These are phyloP conservation scores for Microctenopoma lineatum DNA, from an alignment of 2,797 vertebrate genomes.

Conservation along the genomic window DNA sequence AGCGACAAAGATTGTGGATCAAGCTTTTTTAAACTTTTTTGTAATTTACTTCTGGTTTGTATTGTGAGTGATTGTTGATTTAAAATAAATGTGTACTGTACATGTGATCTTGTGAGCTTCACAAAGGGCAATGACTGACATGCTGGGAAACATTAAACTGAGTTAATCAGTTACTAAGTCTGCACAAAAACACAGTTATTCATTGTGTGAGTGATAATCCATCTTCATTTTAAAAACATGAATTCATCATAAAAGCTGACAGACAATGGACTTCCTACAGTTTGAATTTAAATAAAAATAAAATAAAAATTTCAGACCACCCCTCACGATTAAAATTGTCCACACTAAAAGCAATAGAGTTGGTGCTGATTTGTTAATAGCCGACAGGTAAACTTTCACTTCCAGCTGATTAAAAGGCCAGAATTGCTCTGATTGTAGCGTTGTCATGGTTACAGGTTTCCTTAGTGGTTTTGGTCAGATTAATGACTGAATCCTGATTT, in stretches of 20 bases:
- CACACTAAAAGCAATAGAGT: not conserved
- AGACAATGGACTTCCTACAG: not conserved
- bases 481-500: not conserved
- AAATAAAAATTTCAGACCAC: too few relatives aligned
- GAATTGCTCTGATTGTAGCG: not conserved
- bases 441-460: not conserved
- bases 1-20: not conserved
- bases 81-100: too few relatives aligned
- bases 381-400: not conserved
- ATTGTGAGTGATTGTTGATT: too few relatives aligned
- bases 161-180: too few relatives aligned
- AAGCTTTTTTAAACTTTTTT: too few relatives aligned
- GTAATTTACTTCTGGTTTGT: too few relatives aligned
- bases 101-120: too few relatives aligned
- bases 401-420: not conserved
- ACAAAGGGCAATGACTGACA: too few relatives aligned
- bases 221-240: not conserved
- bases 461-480: not conserved
- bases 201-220: not conserved
- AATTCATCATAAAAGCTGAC: not conserved
- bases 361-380: slow-evolving; percentile 1
- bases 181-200: too few relatives aligned
- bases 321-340: too few relatives aligned
- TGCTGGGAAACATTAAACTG: too few relatives aligned
- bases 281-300: too few relatives aligned